A percentile compares a stretch with the other conserved stretches of the same genome.
These are phyloP conservation scores for Subacronicta megacephala DNA, from an alignment of 2,888 invertebrate species.

Conservation along the genomic window DNA sequence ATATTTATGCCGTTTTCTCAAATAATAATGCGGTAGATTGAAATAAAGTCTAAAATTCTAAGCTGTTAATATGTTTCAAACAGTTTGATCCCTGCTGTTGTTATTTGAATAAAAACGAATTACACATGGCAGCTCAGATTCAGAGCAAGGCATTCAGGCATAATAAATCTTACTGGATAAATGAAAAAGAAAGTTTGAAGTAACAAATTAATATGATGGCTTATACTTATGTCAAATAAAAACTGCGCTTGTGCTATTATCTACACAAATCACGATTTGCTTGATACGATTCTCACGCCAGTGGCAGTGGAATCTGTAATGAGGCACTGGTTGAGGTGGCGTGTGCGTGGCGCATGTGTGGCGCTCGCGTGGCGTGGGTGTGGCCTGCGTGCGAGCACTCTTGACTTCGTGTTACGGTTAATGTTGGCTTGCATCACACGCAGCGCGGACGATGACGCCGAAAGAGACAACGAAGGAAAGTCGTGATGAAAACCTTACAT, in stretches of 20 bases:
- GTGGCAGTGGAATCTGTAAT: conserved; percentile 50
- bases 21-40: background rate
- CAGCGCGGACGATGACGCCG: conserved; percentile 66
- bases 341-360: conserved; percentile 28
- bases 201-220: conserved; percentile 64
- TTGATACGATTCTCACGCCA: conserved; percentile 71
- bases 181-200: conserved; percentile 70
- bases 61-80: too few relatives aligned
- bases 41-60: background rate
- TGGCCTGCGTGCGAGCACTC: conserved; percentile 35
- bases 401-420: conserved; percentile 64
- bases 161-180: conserved; percentile 11
- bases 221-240: conserved; percentile 70
- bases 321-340: conserved; percentile 44
- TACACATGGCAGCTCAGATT: background rate
- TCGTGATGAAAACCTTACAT: conserved; percentile 63
- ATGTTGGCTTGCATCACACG: conserved; percentile 68
- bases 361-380: conserved; percentile 33
- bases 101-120: background rate
- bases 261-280: conserved; percentile 69
- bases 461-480: conserved; percentile 72
- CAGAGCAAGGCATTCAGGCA: conserved; percentile 2
- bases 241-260: conserved; percentile 67
- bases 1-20: background rate
- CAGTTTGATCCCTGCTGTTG: too few relatives aligned